A percentile compares a stretch with the other conserved stretches of the same genome.
phyloP scores from a whole-genome alignment of 2,888 invertebrate genomes.

The Mechanitis mazaeus region DNA sequence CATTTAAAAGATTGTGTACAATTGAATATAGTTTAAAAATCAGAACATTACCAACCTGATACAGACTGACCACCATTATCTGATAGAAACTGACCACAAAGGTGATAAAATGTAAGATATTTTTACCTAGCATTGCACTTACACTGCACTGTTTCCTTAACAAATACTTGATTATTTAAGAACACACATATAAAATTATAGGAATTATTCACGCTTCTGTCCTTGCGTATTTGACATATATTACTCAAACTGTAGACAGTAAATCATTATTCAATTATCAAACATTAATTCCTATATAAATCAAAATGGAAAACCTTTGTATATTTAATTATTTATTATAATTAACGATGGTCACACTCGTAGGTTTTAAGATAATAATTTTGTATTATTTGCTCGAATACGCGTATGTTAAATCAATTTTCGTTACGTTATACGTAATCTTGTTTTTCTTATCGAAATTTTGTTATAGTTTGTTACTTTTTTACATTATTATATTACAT shows the following conservation, averaged over 20 bases:
- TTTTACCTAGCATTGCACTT: slow-evolving; percentile 38
- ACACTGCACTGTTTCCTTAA: slow-evolving; percentile 41
- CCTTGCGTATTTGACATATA: slow-evolving; percentile 49
- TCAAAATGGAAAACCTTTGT: slow-evolving; percentile 11
- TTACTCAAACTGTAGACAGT: slow-evolving; percentile 34
- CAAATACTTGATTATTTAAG: slow-evolving; percentile 45
- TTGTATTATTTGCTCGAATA: not conserved
- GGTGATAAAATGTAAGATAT: slow-evolving; percentile 21
- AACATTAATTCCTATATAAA: slow-evolving; percentile 9
- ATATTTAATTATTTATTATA: slow-evolving; percentile 3
- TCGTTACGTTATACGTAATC: slow-evolving; percentile 7
- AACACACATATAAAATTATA: slow-evolving; percentile 43
- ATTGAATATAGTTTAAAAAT: not conserved
- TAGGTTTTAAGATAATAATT: not conserved
- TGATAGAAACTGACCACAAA: not conserved
- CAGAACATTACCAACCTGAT: slow-evolving; percentile 45
- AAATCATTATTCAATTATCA: slow-evolving; percentile 16
- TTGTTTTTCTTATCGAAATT: slow-evolving; percentile 2
- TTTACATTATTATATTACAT: not conserved
- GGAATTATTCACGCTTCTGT: slow-evolving; percentile 63
- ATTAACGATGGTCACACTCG: slow-evolving; percentile 4
- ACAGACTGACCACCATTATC: slow-evolving; percentile 11
- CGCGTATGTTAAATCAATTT: slow-evolving; percentile 13
- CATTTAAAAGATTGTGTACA: not conserved
- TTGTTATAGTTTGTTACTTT: not conserved